Evolutionary conservation across 2,888 invertebrate genomes (phyloP), one percentile per base, ranked within the genome.

Genomic region (Melangyna quadrimaculata): DNA sequence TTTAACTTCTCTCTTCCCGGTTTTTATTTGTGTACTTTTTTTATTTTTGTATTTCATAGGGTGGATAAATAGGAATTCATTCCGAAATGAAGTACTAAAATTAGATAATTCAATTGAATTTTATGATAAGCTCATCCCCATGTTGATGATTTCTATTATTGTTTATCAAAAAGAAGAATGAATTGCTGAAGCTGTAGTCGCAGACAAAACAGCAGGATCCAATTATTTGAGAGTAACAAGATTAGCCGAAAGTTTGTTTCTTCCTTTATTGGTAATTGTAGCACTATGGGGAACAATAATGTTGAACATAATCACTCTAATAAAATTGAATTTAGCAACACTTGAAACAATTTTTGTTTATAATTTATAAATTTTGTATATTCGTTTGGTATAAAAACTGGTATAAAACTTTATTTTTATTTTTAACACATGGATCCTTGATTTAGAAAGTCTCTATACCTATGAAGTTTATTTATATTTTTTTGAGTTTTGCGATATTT

Each of bases 101-200:
- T 86, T 81, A 86, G 86, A 86, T 4, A 67, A 73, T 86, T 81
- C 81, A 86, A 86, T 86, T 86, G 81, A 81, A 73, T 86, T 65
- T 86, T 86, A 86, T 80, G 84, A 80, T 51, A 35, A 19, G 65
- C 2, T 43, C 40, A 37, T 61, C 48, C 40, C 48, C 40, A 73
- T 53, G 65, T 27, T 43, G 43, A 74, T 69, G 73, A 19, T 65
- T 65, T 45, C 32, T 19, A 40, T 17, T 35, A 48, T 19, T n/a
- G 22, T 43, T 8, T 12, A 9, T 43, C 63, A 29, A 29, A 27
- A 35, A 14, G 14, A 12, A 45, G 14, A 29, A 19, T 1, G 32
- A 29, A 61, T 48, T 71, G n/a, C n/a, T n/a, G 71, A 43, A 53
- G 78, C 57, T 65, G 43, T 73, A 45, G 32, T 35, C 3, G 61